These are phyloP conservation scores for Chelonus insularis DNA, from an alignment of 1,140 invertebrate species.

Conservation along the genomic window DNA sequence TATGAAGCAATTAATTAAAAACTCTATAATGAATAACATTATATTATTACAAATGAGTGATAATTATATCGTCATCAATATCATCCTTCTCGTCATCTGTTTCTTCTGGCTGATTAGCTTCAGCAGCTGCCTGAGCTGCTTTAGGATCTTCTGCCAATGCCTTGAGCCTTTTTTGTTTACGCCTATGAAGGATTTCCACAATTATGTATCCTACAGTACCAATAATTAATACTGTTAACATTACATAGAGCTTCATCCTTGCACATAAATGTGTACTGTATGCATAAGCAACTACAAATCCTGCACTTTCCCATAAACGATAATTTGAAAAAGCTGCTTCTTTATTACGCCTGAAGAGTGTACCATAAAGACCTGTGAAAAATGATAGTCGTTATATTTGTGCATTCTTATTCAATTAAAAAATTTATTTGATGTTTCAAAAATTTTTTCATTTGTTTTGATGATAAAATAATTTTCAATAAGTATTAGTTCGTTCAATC, in stretches of 20 bases:
- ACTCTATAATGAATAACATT: neutral
- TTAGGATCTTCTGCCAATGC: slow-evolving; percentile 68
- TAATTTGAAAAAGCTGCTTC: slow-evolving; percentile 97
- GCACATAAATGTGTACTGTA: slow-evolving; percentile 87
- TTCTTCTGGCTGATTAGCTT: slow-evolving; percentile 66
- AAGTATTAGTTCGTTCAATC: too few species aligned
- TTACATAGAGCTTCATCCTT: slow-evolving; percentile 86
- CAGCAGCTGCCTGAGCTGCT: slow-evolving; percentile 63
- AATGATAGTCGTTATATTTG: slow-evolving; percentile 22
- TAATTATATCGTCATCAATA: slow-evolving; percentile 82
- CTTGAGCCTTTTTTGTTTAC: slow-evolving; percentile 72
- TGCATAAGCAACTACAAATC: slow-evolving; percentile 89
- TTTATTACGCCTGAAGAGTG: slow-evolving; percentile 87
- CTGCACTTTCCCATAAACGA: slow-evolving; percentile 90
- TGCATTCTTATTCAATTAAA: too few species aligned
- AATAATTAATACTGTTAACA: slow-evolving; percentile 76
- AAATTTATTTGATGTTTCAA: too few species aligned
- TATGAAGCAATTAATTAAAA: slow-evolving; percentile 7
- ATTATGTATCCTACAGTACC: slow-evolving; percentile 81
- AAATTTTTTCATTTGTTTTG: too few species aligned
- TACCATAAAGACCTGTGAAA: slow-evolving; percentile 83
- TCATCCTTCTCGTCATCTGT: slow-evolving; percentile 82
- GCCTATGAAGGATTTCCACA: slow-evolving; percentile 80
- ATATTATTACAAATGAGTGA: slow-evolving; percentile 72
- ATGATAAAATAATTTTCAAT: too few species aligned